Evolutionary conservation across 2,888 invertebrate species (phyloP).

Genomic region (Argynnis bischoffii): DNA sequence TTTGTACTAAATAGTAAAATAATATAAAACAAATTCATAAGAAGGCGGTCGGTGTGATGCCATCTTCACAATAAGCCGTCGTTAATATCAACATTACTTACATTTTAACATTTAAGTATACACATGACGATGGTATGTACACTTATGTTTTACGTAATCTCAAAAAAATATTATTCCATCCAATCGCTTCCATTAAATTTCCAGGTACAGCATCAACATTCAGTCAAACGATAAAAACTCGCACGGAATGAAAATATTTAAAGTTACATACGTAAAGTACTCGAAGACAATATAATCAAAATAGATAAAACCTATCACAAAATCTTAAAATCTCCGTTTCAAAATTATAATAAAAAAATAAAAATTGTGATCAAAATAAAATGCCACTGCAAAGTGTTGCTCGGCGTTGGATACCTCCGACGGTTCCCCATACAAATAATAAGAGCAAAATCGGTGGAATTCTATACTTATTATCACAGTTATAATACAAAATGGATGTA

Average conservation of each 20-base stretch:
- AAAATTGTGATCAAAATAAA: conserved; percentile 72
- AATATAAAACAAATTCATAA: conserved; percentile 44
- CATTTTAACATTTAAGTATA: conserved; percentile 19
- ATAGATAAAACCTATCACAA: conserved; percentile 60
- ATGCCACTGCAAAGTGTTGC: conserved; percentile 55
- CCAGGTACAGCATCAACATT: conserved; percentile 71
- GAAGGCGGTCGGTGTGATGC: conserved; percentile 57
- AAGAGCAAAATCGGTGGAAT: conserved; percentile 75
- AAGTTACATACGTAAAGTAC: conserved; percentile 78
- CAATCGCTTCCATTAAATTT: conserved; percentile 54
- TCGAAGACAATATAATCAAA: conserved; percentile 66
- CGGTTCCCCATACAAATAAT: conserved; percentile 60
- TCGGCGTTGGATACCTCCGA: conserved; percentile 78
- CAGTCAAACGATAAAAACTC: conserved; percentile 64
- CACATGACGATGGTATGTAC: conserved; percentile 30
- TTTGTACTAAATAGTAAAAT: conserved; percentile 49
- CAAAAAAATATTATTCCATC: conserved; percentile 44
- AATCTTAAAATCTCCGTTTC: conserved; percentile 67
- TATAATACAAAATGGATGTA: conserved; percentile 78
- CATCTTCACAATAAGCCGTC: conserved; percentile 42
- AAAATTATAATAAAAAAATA: conserved; percentile 65
- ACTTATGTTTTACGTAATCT: conserved; percentile 34
- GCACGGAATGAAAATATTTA: conserved; percentile 78
- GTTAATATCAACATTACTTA: conserved; percentile 12
- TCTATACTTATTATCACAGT: conserved; percentile 81